Base-by-base conservation (phyloP, 2,797 vertebrate species). In the Anisognathus igniventris region DNA sequence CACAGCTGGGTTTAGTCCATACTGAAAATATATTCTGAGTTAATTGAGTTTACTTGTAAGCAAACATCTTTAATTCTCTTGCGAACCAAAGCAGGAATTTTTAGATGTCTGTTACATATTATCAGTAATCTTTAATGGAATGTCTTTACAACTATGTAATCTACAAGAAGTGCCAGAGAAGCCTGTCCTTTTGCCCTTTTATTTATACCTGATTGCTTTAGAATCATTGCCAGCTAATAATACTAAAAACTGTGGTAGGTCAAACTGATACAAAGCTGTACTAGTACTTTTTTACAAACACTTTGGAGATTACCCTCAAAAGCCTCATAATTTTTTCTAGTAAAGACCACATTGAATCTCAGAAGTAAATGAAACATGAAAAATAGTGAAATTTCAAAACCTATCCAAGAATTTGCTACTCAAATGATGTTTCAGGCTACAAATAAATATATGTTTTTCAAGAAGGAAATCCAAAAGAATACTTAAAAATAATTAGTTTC, bases 101-200 rank as follows among this genome's bases (percentile, higher is more conserved):
- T 84, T 87, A 90, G 78, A 65, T 84, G 53, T 94, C 88, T 62
- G 71, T 68, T 77, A 68, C 50, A 42, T 53, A 91, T 72, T 88
- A 93, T 58, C 90, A 87, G 77, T 45, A 86, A 86, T 67, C 74
- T 92, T 95, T 82, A 82, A 79, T 4, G 6, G 94, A 95, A 94
- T 93, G 60, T 87, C 54, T 93, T 96, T 84, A 86, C 28, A 68
- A 40, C 77, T 74, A 66, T 2, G 23, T 81, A 93, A 91, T 89
- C 90, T 93, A 74, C 51, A 76, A 92, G 44, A 68, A 66, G 60
- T 74, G 88, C 56, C 66, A 72, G 86, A 65, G 90, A 94, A 88
- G 68, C 10, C 74, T 91, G 88, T 95, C 90, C 71, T 90, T 95
- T 93, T 94, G 70, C 87, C 81, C 82, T 90, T 81, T 95, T 93